A percentile compares a stretch with the other conserved stretches of the same genome.
Evolutionary conservation across 2,888 invertebrate species (phyloP).

Genomic region (Lathronympha strigana): DNA sequence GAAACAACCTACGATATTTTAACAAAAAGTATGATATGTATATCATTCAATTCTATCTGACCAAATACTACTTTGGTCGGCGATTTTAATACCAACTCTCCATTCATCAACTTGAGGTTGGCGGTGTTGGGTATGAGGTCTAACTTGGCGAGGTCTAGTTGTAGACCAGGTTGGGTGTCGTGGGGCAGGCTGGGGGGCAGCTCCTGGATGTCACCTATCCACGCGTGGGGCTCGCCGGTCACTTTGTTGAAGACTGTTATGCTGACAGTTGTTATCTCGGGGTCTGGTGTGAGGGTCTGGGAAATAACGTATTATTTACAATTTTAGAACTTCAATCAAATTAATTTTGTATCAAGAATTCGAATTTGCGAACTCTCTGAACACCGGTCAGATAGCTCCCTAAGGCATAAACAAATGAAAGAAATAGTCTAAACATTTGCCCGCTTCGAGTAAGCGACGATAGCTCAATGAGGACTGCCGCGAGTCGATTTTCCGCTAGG

Average conservation of each 20-base stretch:
- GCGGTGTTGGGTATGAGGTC: slow-evolving; percentile 66
- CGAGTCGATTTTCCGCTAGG: no score
- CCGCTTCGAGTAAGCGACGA: no score
- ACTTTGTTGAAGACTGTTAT: slow-evolving; percentile 70
- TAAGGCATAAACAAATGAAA: no score
- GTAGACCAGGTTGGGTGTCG: slow-evolving; percentile 54
- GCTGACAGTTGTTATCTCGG: slow-evolving; percentile 50
- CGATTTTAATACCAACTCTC: slow-evolving; percentile 56
- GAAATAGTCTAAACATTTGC: no score
- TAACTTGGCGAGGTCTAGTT: slow-evolving; percentile 57
- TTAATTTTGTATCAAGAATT: no score
- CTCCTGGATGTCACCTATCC: slow-evolving; percentile 59
- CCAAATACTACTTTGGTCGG: slow-evolving; percentile 60
- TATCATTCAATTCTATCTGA: slow-evolving; percentile 57
- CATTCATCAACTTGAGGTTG: slow-evolving; percentile 58
- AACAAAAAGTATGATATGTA: slow-evolving; percentile 60
- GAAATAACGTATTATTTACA: no score
- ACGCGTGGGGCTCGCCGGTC: slow-evolving; percentile 64
- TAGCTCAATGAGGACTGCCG: no score
- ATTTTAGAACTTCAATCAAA: no score
- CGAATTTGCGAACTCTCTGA: no score
- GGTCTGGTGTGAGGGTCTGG: slow-evolving; percentile 60
- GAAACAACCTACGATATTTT: slow-evolving; percentile 46
- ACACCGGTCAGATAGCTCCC: no score
- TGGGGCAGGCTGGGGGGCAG: slow-evolving; percentile 55